Base-by-base conservation (phyloP, 2,113 vertebrate genomes). In the Sander vitreus region DNA sequence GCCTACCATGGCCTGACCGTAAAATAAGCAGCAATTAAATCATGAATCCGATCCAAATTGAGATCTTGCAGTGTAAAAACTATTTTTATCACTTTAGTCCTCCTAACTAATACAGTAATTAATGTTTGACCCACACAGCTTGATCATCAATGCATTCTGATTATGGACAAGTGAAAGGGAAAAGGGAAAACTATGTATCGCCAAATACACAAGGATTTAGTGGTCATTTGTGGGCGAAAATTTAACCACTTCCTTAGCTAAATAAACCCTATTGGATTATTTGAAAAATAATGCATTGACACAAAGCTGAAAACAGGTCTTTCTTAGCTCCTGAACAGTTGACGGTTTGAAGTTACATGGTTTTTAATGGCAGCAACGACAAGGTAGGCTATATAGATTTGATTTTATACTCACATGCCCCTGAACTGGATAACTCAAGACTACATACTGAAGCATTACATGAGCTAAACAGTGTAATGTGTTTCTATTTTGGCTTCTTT, bases 21-120 rank as follows among this genome's bases (percentile, higher is more conserved):
- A 73, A 23, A 76, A 76, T 78, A 62, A 45, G 55, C 21, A 51
- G 54, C 50, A 60, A 65, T 9, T 9, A 39, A 39, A 39, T 39
- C 36, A 39, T 39, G 36, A 2, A 39, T 9, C 8, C 2, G 2
- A 39, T 39, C 36, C 36, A 39, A 39, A 39, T 39, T 39, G 39
- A 39, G 39, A 39, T 39, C 9, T 39, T 39, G 10, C 39, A 39
- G 9, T 39, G 39, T 39, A 10, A 39, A 39, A 10, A 39, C 39
- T 10, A 3, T 39, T 39, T 39, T 10, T 39, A 39, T 39, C 11
- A 11, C 2, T 10, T 39, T 39, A 39, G 36, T 39, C 36, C 39
- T 10, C 39, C 39, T 10, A 39, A 39, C 33, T 33, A 33, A 33
- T 33, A 33, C 39, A 43, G 39, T 43, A 43, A 3, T 43, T 10